A percentile compares a stretch with the other conserved stretches of the same genome.
These are phyloP conservation scores for Bombus cullumanus DNA, from an alignment of 1,140 invertebrate species.

Conservation along the genomic window DNA sequence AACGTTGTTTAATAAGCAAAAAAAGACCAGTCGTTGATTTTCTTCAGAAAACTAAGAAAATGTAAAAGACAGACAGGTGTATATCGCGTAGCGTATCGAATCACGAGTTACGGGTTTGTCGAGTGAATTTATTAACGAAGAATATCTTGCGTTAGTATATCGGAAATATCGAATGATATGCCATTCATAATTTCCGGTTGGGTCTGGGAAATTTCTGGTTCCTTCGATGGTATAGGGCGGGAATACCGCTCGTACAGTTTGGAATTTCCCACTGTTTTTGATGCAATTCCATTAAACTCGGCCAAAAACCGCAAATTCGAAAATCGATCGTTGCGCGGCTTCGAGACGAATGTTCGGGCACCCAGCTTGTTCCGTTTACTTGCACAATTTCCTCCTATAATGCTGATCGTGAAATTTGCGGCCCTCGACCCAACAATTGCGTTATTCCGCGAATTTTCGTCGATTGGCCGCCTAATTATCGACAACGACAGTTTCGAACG, in stretches of 20 bases:
- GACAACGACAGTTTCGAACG: slow-evolving; percentile 21
- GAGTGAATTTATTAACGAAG: not conserved
- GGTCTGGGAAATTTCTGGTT: not conserved
- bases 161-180: slow-evolving; percentile 43
- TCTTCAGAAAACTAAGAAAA: too few relatives aligned
- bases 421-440: not conserved
- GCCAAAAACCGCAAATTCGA: slow-evolving; percentile 50
- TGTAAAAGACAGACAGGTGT: too few relatives aligned
- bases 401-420: slow-evolving; percentile 19
- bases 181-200: slow-evolving; percentile 52
- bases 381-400: slow-evolving; percentile 18
- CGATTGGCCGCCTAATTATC: slow-evolving; percentile 30
- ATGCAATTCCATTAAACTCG: slow-evolving; percentile 29
- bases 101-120: too few relatives aligned
- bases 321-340: slow-evolving; percentile 49
- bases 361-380: not conserved
- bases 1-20: fast-evolving
- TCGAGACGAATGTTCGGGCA: slow-evolving; percentile 5
- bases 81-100: too few relatives aligned
- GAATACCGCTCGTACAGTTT: too few relatives aligned
- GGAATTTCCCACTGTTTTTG: slow-evolving; percentile 21
- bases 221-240: not conserved
- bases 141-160: not conserved
- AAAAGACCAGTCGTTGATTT: too few relatives aligned
- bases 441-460: slow-evolving; percentile 21